phyloP scores from a whole-genome alignment of 2,888 invertebrate genomes.

The Gymnosoma rotundatum region DNA sequence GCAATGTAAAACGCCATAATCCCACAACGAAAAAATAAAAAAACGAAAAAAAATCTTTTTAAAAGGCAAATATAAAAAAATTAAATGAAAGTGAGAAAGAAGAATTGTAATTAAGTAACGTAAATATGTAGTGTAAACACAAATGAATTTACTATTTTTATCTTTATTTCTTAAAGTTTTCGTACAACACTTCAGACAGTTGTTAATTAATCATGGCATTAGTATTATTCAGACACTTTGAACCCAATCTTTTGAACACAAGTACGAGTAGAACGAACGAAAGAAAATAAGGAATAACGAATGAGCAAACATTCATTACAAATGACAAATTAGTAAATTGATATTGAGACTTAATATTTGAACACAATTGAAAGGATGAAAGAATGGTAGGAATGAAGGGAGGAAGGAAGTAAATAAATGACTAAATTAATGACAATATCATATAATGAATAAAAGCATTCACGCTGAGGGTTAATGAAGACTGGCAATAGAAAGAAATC shows the following conservation, averaged over 20 bases:
- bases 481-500: no score
- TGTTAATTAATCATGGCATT: slow-evolving; percentile 41
- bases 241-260: neutral
- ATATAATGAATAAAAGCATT: no score
- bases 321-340: slow-evolving; percentile 44
- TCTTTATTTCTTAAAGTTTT: slow-evolving; percentile 4
- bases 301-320: slow-evolving; percentile 2
- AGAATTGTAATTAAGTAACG: neutral
- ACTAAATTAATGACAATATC: neutral
- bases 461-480: no score
- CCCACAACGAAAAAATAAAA: neutral
- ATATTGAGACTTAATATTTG: slow-evolving; percentile 42
- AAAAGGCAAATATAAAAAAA: neutral
- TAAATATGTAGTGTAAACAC: neutral
- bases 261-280: neutral
- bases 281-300: no score
- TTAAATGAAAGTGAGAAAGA: slow-evolving; percentile 10
- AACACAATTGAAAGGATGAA: neutral
- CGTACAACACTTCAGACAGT: slow-evolving; percentile 23
- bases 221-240: slow-evolving; percentile 30
- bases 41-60: neutral
- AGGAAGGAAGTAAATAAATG: neutral
- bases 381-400: no score
- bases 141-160: slow-evolving; percentile 34
- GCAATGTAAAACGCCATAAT: slow-evolving; percentile 6